Base-by-base conservation (phyloP, 2,797 vertebrate genomes). In the Rhadinocentrus ornatus region DNA sequence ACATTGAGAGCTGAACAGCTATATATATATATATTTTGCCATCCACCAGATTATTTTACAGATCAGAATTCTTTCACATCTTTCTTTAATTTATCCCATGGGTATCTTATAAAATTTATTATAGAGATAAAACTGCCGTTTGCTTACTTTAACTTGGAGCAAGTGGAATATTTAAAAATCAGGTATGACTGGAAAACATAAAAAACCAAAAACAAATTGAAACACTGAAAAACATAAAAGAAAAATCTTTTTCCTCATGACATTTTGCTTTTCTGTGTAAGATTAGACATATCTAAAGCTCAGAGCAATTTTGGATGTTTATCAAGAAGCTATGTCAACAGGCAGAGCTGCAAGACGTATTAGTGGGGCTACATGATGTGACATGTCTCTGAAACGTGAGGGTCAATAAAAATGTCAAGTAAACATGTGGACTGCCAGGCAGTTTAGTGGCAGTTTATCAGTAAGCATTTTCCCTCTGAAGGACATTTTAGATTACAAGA, bases 401-500 rank as follows among this genome's bases (percentile, higher is more conserved):
- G 34, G 5, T 16, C 53, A 44, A 50, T 31, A 44, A 76, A 80
- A 61, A 74, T 59, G 31, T 83, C 69, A 72, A 52, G 41, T 56
- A 37, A 76, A 72, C 57, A 81, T 75, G 77, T 57, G 20, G 26
- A 71, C 16, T 5, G 56, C 26, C 39, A 69, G 62, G 77, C 29
- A 59, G 39, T 41, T 41, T 41, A 41, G 13, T 41, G 4, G 59
- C 62, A 39, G 41, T 74, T 84, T 70, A 71, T 60, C 55, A 39
- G 55, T 50, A 62, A 46, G 24, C 44, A 50, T 4, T 16, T 41
- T 41, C 5, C 15, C 39, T 41, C 39, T 44, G 62, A 56, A 66
- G 70, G 74, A 87, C 62, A 82, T 86, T 81, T 86, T 56, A 57
- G 80, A 88, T 88, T 81, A 50, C 52, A 75, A 65, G 53, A 70